Evolutionary conservation across 2,888 invertebrate genomes (phyloP).

Genomic region (Cabera pusaria): DNA sequence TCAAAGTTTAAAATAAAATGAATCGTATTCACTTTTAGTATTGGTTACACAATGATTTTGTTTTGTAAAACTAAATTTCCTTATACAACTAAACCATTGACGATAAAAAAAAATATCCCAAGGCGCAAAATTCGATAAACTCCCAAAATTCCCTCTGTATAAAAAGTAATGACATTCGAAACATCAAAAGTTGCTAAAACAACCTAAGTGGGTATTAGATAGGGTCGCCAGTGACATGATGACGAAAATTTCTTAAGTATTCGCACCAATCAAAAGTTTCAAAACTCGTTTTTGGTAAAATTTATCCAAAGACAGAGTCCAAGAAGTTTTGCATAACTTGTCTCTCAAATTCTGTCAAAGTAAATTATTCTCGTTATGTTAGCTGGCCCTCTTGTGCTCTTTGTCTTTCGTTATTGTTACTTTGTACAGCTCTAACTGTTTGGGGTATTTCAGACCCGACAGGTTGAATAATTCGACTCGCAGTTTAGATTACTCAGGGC

Average conservation of each 20-base stretch:
- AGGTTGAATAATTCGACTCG: conserved; percentile 3
- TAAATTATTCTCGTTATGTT: conserved; percentile 65
- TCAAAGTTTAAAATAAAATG: no score
- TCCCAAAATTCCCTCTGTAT: neutral
- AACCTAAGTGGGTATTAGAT: conserved; percentile 23
- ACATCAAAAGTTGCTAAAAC: conserved; percentile 3
- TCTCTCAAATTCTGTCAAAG: conserved; percentile 63
- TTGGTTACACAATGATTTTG: no score
- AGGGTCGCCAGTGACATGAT: conserved; percentile 11
- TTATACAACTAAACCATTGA: no score
- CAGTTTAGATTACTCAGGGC: neutral
- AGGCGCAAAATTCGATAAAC: no score
- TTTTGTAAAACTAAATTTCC: no score
- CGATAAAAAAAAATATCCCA: no score
- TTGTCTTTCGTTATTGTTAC: conserved; percentile 27
- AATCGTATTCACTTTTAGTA: no score
- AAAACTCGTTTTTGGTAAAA: conserved; percentile 67
- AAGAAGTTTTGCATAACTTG: conserved; percentile 63
- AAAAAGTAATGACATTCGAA: conserved; percentile 1
- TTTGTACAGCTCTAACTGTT: conserved; percentile 10
- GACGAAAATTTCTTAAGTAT: conserved; percentile 46
- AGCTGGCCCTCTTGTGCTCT: conserved; percentile 28
- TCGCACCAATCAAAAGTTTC: conserved; percentile 68
- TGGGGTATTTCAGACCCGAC: conserved; percentile 8
- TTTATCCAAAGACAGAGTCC: conserved; percentile 71